A percentile compares a stretch with the other conserved stretches of the same genome.
Conservation (phyloP, 2,113 vertebrate species). For the Sander vitreus region DNA sequence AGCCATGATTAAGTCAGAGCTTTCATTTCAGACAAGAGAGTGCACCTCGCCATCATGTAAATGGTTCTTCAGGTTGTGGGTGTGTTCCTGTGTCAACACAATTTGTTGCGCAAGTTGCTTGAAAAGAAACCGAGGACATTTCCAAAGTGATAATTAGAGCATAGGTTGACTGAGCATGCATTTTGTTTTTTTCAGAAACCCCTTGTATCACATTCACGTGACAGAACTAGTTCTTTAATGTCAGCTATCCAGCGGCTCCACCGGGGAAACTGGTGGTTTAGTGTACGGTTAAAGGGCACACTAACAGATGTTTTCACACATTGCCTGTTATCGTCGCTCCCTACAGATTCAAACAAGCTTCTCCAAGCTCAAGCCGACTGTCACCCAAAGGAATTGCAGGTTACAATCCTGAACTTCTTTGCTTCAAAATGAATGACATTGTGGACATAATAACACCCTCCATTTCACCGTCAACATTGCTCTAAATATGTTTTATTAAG, state of each 20-base stretch:
- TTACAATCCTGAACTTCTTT: not conserved
- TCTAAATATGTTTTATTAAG: conserved; percentile 77
- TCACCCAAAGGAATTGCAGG: not conserved
- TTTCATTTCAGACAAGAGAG: not conserved
- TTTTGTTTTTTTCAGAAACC: not conserved
- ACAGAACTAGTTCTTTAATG: not conserved
- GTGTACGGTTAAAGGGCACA: conserved; percentile 9
- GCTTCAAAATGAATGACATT: not conserved
- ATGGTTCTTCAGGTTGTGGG: conserved; percentile 11
- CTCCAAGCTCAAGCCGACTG: not conserved
- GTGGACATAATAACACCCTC: conserved; percentile 28
- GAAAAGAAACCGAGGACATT: conserved; percentile 24
- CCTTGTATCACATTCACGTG: not conserved
- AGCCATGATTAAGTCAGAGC: not conserved
- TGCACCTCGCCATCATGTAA: not conserved
- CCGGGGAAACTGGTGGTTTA: not conserved
- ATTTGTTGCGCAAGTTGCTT: conserved; percentile 23
- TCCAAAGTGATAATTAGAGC: conserved; percentile 34
- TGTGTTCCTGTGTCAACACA: conserved; percentile 26
- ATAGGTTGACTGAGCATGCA: conserved; percentile 13
- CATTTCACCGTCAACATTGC: conserved; percentile 7
- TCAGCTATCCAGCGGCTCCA: not conserved
- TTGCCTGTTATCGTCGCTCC: not conserved
- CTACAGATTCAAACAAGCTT: not conserved
- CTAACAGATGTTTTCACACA: not conserved